These are phyloP conservation scores for Cygnus atratus DNA, from an alignment of 2,113 vertebrate genomes.

Conservation along the genomic window DNA sequence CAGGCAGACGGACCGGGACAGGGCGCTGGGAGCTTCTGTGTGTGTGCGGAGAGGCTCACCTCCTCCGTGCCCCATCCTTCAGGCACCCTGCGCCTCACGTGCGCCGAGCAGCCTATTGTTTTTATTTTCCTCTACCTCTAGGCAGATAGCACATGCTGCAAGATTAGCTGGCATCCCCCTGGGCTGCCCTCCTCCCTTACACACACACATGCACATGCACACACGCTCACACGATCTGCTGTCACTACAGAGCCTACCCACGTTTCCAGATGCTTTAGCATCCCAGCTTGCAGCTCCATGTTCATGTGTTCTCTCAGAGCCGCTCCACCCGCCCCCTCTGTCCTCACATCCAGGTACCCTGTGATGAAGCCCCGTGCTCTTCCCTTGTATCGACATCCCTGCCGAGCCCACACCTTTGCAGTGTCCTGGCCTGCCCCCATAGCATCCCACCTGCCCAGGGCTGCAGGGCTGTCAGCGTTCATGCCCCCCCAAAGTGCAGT, in stretches of 20 bases:
- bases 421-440: background rate
- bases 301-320: background rate
- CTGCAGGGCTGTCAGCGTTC: fast-evolving
- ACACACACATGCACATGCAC: background rate
- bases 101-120: background rate
- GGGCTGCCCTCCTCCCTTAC: background rate
- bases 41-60: background rate
- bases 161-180: background rate
- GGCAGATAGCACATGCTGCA: background rate
- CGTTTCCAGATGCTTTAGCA: background rate
- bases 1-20: background rate
- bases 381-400: fast-evolving
- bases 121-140: background rate
- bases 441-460: background rate
- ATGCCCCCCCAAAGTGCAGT: fast-evolving
- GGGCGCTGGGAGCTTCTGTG: background rate
- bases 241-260: background rate
- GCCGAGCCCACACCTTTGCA: background rate
- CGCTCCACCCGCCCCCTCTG: background rate
- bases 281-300: background rate
- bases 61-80: fast-evolving
- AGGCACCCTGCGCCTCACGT: background rate
- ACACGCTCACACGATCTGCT: background rate
- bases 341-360: background rate
- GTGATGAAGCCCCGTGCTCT: background rate